Percentiles rank a stretch among this genome's conserved stretches.
Conservation (phyloP, 2,888 invertebrate species). For the Scaeva pyrastri region DNA sequence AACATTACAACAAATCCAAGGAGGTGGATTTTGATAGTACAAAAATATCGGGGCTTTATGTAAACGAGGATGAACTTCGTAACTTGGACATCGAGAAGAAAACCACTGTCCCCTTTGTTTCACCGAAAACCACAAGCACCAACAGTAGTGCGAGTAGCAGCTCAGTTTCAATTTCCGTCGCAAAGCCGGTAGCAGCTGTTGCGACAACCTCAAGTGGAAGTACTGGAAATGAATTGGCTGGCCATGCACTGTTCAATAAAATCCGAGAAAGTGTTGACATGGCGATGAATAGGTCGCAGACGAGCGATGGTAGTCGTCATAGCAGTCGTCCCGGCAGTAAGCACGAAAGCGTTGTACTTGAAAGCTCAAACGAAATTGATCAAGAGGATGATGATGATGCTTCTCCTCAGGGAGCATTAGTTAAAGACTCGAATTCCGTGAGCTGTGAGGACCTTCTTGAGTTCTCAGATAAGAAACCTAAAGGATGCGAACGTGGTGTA, state of each 20-base stretch:
- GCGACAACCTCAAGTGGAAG: slow-evolving; percentile 31
- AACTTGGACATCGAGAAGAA: slow-evolving; percentile 81
- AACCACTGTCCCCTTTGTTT: slow-evolving; percentile 76
- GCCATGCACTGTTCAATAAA: slow-evolving; percentile 83
- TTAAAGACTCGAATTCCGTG: slow-evolving; percentile 89
- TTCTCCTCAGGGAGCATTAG: slow-evolving; percentile 78
- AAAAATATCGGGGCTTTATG: slow-evolving; percentile 81
- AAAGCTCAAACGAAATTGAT: slow-evolving; percentile 26
- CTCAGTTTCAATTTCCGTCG: neutral
- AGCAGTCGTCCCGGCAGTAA: slow-evolving; percentile 53
- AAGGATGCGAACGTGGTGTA: slow-evolving; percentile 91
- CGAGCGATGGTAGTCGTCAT: slow-evolving; percentile 48
- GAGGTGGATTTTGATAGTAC: slow-evolving; percentile 80
- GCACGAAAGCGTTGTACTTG: slow-evolving; percentile 29
- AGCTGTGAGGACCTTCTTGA: slow-evolving; percentile 96
- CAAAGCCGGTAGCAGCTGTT: slow-evolving; percentile 38
- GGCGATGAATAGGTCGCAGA: slow-evolving; percentile 79
- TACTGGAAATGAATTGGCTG: slow-evolving; percentile 80
- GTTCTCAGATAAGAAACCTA: slow-evolving; percentile 93
- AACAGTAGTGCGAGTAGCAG: neutral
- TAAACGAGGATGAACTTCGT: slow-evolving; percentile 81
- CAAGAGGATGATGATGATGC: slow-evolving; percentile 54
- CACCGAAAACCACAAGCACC: slow-evolving; percentile 45
- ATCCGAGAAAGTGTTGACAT: slow-evolving; percentile 83
- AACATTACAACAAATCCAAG: slow-evolving; percentile 82